phyloP scores from a whole-genome alignment of 2,113 vertebrate species.

The Arothron firmamentum region DNA sequence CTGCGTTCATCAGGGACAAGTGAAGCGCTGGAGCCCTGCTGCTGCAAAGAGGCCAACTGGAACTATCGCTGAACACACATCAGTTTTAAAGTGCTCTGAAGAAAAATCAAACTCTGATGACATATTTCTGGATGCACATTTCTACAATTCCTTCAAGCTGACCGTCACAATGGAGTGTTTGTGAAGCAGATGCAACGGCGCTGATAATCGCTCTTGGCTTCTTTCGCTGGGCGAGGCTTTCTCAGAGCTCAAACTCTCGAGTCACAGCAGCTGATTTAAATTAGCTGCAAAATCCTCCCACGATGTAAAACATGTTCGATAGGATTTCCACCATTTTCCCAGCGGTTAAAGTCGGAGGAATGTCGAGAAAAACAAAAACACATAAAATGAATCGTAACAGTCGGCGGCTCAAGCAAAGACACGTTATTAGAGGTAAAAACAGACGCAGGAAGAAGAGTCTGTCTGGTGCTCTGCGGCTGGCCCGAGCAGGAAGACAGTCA shows the following conservation, averaged over 20 bases:
- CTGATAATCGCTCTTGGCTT: no score
- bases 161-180: no score
- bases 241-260: constrained; percentile 17
- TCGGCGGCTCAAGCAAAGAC: no score
- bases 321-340: constrained; percentile 17
- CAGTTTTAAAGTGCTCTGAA: no score
- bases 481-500: constrained; percentile 22
- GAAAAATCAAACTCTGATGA: no score
- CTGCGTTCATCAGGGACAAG: not conserved
- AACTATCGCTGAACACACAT: no score
- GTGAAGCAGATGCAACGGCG: no score
- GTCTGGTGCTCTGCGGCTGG: constrained; percentile 18
- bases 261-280: constrained; percentile 35
- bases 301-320: constrained; percentile 15
- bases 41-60: not conserved
- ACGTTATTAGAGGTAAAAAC: constrained; percentile 11
- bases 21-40: no score
- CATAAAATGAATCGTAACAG: not conserved
- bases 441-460: constrained; percentile 44
- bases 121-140: no score
- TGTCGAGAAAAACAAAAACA: constrained; percentile 17
- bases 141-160: no score
- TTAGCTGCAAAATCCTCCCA: constrained; percentile 36
- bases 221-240: constrained; percentile 39
- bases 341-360: not conserved